Evolutionary conservation across 2,113 vertebrate genomes (phyloP), one percentile per base, ranked within the genome.

Genomic region (Scolopax mira): DNA sequence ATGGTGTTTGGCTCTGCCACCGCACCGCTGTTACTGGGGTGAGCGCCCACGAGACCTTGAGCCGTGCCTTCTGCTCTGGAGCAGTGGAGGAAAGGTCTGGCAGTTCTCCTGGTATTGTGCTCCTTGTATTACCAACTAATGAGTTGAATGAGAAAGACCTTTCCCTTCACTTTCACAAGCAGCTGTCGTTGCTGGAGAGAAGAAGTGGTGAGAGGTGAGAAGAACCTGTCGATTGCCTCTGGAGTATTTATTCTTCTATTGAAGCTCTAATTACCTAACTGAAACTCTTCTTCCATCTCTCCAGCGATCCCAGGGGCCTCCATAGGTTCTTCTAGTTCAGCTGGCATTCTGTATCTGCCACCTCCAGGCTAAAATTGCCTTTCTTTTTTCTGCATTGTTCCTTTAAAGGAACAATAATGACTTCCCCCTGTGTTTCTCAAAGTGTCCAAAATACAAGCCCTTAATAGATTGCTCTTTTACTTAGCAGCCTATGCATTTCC

Each of bases 191-290:
- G 88, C 93, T 89, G 88, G 74, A 90, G 93, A 96, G 61, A 57
- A 84, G 77, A 66, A 80, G 72, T 89, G 75, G 79, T 0, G 19
- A 91, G 95, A 93, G 89, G 89, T 95, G 95, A 94, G 94, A 62
- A 90, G 65, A 91, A 96, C 93, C 86, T 80, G 73, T 95, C 83
- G 95, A 62, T 94, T 93, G 88, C 95, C 94, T 95, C 90, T 94
- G 94, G 94, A 93, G 91, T 96, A 95, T 97, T 94, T 95, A 87
- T 94, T 92, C 95, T 95, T 90, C 77, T 81, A 52, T 2, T 69
- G 94, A 93, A 93, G 78, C 91, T 89, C 73, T 96, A 95, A 97
- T 97, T 97, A 95, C 91, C 86, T 80, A 42, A 81, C 89, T 85
- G 80, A 85, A 94, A 87, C 86, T 88, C 71, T 90, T 95, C 83